Percentiles rank a stretch among this genome's conserved stretches.
Evolutionary conservation across 2,113 vertebrate genomes (phyloP).

Genomic region (Equus przewalskii): DNA sequence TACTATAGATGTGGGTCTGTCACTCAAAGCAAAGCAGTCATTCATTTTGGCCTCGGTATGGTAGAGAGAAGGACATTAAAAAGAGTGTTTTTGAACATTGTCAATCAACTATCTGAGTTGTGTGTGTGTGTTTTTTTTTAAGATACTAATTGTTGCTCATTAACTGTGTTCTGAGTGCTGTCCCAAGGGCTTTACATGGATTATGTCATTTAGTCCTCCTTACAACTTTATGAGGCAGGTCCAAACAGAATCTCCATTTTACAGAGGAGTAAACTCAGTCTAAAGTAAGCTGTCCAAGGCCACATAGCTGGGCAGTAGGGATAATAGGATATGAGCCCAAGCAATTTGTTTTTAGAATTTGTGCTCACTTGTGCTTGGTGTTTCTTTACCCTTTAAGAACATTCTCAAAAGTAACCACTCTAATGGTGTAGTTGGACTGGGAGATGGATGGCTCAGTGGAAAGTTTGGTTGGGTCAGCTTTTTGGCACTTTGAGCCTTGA

Average conservation of each 20-base stretch:
- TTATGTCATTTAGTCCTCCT: background rate
- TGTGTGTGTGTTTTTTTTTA: background rate
- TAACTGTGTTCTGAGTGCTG: background rate
- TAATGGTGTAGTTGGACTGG: background rate
- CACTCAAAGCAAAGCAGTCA: slow-evolving; percentile 7
- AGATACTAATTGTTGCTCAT: background rate
- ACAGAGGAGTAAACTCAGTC: background rate
- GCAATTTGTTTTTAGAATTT: slow-evolving; percentile 21
- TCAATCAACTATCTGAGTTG: background rate
- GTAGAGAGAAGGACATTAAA: background rate
- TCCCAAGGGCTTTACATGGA: background rate
- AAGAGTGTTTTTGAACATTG: background rate
- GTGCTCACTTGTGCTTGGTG: background rate
- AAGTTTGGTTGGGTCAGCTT: background rate
- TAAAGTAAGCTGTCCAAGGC: background rate
- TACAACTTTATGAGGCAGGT: background rate
- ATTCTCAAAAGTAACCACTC: slow-evolving; percentile 1
- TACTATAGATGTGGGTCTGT: background rate
- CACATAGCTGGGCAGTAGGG: background rate
- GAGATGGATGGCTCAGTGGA: background rate
- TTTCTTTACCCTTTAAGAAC: slow-evolving; percentile 9
- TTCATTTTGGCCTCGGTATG: background rate
- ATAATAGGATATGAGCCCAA: background rate
- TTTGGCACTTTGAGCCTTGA: background rate
- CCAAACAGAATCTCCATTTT: background rate